Conservation (phyloP, 1,140 invertebrate genomes). For the Anadara kagoshimensis region DNA sequence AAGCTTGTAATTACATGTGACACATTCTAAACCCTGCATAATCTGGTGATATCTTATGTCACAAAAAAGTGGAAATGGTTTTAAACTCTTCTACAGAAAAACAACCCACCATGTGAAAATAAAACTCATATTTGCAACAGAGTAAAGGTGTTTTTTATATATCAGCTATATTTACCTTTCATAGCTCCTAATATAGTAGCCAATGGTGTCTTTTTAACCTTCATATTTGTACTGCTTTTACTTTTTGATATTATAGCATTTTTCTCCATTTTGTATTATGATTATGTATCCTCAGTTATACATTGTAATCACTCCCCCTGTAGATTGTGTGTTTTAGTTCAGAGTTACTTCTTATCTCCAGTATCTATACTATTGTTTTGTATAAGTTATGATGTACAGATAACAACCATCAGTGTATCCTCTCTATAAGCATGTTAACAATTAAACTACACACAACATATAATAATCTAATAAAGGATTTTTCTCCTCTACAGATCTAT, state of each 20-base stretch:
- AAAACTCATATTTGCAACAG: too few species aligned
- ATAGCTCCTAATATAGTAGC: conserved; percentile 33
- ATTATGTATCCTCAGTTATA: conserved; percentile 3
- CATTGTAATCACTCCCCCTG: neutral
- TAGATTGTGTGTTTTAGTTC: neutral
- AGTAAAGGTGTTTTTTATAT: too few species aligned
- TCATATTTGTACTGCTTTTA: too few species aligned
- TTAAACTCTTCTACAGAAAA: too few species aligned
- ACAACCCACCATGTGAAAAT: too few species aligned
- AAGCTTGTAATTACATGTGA: too few species aligned
- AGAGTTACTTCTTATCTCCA: neutral
- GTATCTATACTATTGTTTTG: neutral
- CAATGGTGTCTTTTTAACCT: conserved; percentile 4
- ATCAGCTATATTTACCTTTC: conserved; percentile 25
- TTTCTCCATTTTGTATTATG: conserved; percentile 33
- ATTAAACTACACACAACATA: too few species aligned
- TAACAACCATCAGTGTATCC: neutral
- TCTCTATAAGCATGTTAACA: neutral
- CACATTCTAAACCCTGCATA: too few species aligned
- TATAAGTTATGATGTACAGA: neutral
- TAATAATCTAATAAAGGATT: too few species aligned
- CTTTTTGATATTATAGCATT: neutral
- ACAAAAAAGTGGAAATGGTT: too few species aligned
- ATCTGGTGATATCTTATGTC: too few species aligned
- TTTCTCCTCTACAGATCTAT: too few species aligned